These are phyloP conservation scores for Mormyrops boulengeri DNA, from an alignment of 2,797 vertebrate species.

Conservation along the genomic window DNA sequence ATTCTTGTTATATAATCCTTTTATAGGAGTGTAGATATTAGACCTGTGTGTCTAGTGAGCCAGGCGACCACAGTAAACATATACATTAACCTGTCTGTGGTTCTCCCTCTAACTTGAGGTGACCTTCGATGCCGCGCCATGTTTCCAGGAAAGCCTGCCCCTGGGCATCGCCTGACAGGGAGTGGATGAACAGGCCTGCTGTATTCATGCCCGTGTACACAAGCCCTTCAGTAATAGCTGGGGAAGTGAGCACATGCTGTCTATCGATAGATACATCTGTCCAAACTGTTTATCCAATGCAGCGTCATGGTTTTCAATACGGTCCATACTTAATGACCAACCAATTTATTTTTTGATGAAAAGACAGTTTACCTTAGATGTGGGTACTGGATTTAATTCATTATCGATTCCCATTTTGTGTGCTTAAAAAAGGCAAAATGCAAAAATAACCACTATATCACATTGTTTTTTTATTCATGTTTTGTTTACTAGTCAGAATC, in stretches of 20 bases:
- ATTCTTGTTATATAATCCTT: background rate
- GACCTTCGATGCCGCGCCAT: constrained; percentile 63
- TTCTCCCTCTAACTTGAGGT: constrained; percentile 66
- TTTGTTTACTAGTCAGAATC: background rate
- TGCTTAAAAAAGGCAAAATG: background rate
- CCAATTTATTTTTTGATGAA: background rate
- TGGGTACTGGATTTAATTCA: background rate
- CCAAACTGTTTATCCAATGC: background rate
- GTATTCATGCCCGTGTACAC: constrained; percentile 66
- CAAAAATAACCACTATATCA: background rate
- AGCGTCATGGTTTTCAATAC: constrained; percentile 36
- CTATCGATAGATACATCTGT: background rate
- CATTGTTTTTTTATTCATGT: background rate
- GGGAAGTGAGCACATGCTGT: background rate
- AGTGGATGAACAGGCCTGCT: constrained; percentile 66
- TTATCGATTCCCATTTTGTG: background rate
- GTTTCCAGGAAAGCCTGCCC: constrained; percentile 70
- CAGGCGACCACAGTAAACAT: background rate
- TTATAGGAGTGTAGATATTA: background rate
- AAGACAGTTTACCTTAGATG: background rate
- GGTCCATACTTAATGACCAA: constrained; percentile 40
- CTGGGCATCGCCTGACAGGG: constrained; percentile 65
- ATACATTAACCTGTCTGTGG: constrained; percentile 61
- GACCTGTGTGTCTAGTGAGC: background rate
- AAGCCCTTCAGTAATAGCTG: constrained; percentile 62